Evolutionary conservation across 2,113 vertebrate genomes (phyloP).

Genomic region (Sprattus sprattus): DNA sequence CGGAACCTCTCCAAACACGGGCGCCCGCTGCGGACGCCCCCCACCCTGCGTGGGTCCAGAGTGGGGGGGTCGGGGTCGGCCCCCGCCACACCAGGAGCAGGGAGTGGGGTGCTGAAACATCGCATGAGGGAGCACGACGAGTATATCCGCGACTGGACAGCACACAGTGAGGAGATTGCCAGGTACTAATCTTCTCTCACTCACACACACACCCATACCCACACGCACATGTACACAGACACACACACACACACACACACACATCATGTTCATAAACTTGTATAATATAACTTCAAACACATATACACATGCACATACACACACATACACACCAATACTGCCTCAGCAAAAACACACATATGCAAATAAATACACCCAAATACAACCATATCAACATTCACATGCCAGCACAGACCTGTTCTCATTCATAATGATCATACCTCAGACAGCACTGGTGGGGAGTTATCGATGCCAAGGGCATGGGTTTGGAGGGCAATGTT

Average conservation of each 20-base stretch:
- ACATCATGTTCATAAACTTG: background rate
- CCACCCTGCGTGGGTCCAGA: conserved; percentile 78
- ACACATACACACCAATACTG: no score
- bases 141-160: conserved; percentile 97
- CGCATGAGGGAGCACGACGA: conserved; percentile 96
- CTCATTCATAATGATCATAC: no score
- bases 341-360: no score
- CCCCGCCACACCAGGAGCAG: conserved; percentile 51
- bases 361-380: background rate
- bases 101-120: conserved; percentile 83
- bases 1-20: conserved; percentile 89
- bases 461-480: no score
- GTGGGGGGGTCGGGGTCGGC: conserved; percentile 66
- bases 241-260: background rate
- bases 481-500: no score
- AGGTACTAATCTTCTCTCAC: conserved; percentile 75
- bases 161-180: conserved; percentile 97
- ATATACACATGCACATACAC: background rate
- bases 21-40: conserved; percentile 83
- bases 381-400: background rate
- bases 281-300: background rate
- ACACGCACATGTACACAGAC: background rate
- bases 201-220: background rate
- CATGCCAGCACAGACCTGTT: no score
- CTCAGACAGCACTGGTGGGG: no score